Percentiles rank a stretch among this genome's conserved stretches.
These are phyloP conservation scores for Etheostoma perlongum DNA, from an alignment of 2,797 vertebrate genomes.

Conservation along the genomic window DNA sequence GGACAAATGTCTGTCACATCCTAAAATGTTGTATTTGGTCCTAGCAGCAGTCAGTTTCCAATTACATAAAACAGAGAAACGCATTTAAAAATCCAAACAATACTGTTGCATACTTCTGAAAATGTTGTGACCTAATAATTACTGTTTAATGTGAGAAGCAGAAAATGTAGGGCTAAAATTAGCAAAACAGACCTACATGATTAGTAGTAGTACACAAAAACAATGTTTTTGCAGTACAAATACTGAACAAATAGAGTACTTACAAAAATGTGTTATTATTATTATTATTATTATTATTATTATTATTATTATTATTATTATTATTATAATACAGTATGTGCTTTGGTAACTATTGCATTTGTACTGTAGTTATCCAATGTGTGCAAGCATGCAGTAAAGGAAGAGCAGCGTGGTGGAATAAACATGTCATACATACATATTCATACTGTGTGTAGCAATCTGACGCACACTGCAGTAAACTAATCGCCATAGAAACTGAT, in stretches of 20 bases:
- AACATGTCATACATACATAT: neutral
- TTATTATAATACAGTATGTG: neutral
- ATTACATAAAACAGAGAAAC: neutral
- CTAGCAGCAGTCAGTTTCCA: neutral
- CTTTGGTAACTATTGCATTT: slow-evolving; percentile 12
- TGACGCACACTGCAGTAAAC: neutral
- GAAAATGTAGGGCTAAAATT: neutral
- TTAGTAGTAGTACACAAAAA: neutral
- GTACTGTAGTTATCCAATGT: neutral
- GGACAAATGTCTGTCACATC: neutral
- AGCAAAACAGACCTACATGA: neutral
- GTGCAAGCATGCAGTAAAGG: neutral
- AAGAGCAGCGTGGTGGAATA: neutral
- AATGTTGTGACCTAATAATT: neutral
- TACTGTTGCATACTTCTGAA: neutral
- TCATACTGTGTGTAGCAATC: neutral
- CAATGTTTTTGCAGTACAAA: neutral
- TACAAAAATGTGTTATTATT: neutral
- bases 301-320: no score
- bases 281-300: no score
- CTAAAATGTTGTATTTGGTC: neutral
- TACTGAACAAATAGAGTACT: neutral
- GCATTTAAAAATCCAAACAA: neutral
- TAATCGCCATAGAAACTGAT: neutral
- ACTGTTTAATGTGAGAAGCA: neutral